Base-by-base conservation (phyloP, 2,888 invertebrate genomes). In the Mimachlamys varia region DNA sequence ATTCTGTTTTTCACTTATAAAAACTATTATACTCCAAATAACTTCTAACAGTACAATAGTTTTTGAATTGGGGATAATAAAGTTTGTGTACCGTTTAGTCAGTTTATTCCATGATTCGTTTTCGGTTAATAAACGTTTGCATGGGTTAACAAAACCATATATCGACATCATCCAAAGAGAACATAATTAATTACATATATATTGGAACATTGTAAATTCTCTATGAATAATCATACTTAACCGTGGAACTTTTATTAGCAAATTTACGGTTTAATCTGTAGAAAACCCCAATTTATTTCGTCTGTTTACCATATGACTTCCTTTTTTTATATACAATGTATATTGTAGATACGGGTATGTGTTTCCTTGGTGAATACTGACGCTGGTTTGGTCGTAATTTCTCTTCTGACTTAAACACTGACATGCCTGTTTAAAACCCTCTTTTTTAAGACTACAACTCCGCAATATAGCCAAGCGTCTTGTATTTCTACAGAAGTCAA, bases 321-420 rank as follows among this genome's bases (percentile, higher is more conserved):
- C 12, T 12, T 62, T 62, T 76, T 76, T 76, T 13, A 33, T 27
- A n/a, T n/a, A n/a, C n/a, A n/a, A n/a, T n/a, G n/a, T n/a, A n/a
- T n/a, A 76, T 76, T 76, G 5, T 76, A 10, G 33, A 13, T 76
- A 58, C 22, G 33, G 76, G 33, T 76, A 76, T 13, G 76, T 33
- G 27, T 33, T 76, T 76, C 76, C 22, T 33, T 76, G 27, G 76
- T 76, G 76, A 76, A 33, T 76, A 33, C 27, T 76, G 12, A 12
- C 76, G 27, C 33, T 22, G 33, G 13, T 33, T 33, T 15, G 33
- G 76, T 76, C 76, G 76, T 76, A 76, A 33, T 76, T 76, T 76
- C 76, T 76, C 76, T 12, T 33, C 7, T 76, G 76, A 76, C 76
- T 76, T 76, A 76, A 76, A 76, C 17, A 76, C 76, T 76, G 76